These are phyloP conservation scores for Loripinus fragilis DNA, from an alignment of 2,888 invertebrate genomes.

Conservation along the genomic window DNA sequence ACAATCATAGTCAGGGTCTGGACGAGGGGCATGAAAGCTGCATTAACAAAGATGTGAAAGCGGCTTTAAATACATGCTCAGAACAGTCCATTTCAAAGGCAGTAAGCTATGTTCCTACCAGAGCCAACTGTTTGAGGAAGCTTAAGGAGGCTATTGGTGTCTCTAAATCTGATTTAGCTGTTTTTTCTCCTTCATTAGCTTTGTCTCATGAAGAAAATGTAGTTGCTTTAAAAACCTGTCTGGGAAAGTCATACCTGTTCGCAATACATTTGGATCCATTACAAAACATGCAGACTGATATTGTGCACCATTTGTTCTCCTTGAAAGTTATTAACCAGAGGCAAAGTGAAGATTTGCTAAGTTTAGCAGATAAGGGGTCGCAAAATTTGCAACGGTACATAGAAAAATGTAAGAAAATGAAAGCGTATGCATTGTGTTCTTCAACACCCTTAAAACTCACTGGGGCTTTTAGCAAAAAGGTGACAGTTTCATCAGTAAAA, in stretches of 20 bases:
- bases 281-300: not conserved
- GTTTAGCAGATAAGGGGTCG: not conserved
- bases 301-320: not conserved
- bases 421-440: not conserved
- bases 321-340: not conserved
- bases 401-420: not conserved
- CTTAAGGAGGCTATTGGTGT: not conserved
- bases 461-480: not conserved
- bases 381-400: not conserved
- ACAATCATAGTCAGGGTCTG: constrained; percentile 10
- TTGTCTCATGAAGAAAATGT: constrained; percentile 2
- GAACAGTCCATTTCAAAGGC: not conserved
- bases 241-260: not conserved
- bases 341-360: not conserved
- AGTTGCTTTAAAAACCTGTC: not conserved
- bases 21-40: constrained; percentile 28
- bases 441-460: too few relatives aligned
- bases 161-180: not conserved
- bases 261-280: not conserved
- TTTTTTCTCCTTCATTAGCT: not conserved
- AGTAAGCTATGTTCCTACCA: not conserved
- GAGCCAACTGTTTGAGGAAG: constrained; percentile 9
- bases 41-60: constrained; percentile 17
- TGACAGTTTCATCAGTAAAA: not conserved
- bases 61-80: constrained; percentile 4